Percentiles rank a stretch among this genome's conserved stretches.
Conservation (phyloP, 2,113 vertebrate species). For the Phocoena phocoena region DNA sequence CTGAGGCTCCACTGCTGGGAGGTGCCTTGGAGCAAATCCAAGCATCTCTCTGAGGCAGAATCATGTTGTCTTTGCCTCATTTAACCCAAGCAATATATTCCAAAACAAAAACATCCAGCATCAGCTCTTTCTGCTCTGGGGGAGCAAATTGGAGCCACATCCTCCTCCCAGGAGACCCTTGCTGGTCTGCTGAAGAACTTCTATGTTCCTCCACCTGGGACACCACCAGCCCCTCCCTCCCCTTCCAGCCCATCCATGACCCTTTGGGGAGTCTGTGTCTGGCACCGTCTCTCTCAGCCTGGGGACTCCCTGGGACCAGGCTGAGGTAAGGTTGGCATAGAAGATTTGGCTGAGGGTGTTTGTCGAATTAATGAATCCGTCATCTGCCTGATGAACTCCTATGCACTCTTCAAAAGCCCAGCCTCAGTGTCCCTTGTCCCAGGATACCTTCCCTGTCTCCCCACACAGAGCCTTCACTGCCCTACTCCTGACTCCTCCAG, state of each 20-base stretch:
- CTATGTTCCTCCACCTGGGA: neutral
- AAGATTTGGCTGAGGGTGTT: neutral
- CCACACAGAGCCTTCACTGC: neutral
- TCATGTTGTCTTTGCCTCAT: neutral
- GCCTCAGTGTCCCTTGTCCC: neutral
- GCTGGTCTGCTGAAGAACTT: neutral
- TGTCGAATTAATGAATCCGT: neutral
- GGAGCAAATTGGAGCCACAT: neutral
- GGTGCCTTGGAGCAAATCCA: neutral
- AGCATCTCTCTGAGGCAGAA: neutral
- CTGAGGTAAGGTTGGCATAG: neutral
- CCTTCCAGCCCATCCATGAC: neutral
- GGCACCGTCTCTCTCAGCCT: neutral
- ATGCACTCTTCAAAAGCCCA: neutral
- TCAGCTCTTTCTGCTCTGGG: neutral
- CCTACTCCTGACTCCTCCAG: neutral
- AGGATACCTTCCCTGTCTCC: neutral
- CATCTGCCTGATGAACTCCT: neutral
- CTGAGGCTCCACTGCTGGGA: neutral
- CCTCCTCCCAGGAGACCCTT: neutral
- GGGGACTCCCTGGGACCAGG: neutral
- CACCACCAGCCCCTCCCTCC: neutral
- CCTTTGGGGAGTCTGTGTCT: neutral
- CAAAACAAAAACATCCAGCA: neutral
- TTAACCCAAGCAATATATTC: neutral